Evolutionary conservation across 2,113 vertebrate species (phyloP).

Genomic region (Urocolius indicus): DNA sequence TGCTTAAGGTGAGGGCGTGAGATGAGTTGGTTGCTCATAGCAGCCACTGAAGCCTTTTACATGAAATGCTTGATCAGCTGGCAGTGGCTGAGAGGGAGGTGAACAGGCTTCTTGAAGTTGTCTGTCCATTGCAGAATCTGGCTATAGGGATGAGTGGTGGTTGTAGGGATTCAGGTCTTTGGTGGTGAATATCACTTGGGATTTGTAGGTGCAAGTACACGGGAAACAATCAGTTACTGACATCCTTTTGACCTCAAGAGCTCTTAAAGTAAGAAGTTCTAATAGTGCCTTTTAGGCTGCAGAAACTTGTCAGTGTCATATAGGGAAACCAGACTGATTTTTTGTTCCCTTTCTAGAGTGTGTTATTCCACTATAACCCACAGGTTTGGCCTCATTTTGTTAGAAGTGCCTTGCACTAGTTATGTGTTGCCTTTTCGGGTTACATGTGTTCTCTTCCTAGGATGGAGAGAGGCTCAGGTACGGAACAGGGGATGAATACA

Average conservation of each 20-base stretch:
- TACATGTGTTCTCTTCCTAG: slow-evolving; percentile 50
- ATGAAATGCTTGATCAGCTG: background rate
- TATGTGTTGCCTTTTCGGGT: background rate
- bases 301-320: background rate
- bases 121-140: background rate
- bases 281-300: background rate
- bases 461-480: slow-evolving; percentile 77
- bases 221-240: background rate
- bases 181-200: background rate
- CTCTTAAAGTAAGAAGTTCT: background rate
- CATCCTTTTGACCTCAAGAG: background rate
- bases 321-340: background rate
- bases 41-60: background rate
- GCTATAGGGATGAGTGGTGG: background rate
- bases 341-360: background rate
- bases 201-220: background rate
- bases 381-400: background rate
- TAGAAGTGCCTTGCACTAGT: background rate
- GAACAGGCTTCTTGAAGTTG: background rate
- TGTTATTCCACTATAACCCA: background rate
- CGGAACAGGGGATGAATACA: slow-evolving; percentile 43
- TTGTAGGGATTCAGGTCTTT: background rate
- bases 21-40: background rate
- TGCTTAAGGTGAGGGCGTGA: slow-evolving; percentile 85
- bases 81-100: background rate